Conservation (phyloP, 2,113 vertebrate genomes). For the Vombatus ursinus region DNA sequence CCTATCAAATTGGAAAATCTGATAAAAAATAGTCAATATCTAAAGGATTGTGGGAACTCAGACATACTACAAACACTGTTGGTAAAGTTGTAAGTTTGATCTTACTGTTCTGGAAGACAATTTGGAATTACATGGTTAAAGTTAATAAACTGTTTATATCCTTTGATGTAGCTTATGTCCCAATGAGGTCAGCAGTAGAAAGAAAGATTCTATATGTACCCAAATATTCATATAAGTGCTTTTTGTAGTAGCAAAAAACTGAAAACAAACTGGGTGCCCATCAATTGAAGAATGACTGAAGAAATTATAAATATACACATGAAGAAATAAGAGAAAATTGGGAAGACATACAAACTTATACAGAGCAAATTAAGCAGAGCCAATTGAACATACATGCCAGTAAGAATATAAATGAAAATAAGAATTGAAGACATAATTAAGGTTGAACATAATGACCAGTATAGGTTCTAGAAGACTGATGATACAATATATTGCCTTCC, state of each 20-base stretch:
- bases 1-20: background rate
- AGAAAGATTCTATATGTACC: background rate
- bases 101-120: background rate
- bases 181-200: background rate
- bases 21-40: background rate
- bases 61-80: background rate
- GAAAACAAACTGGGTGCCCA: background rate
- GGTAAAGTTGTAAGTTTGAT: background rate
- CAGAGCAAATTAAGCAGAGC: background rate
- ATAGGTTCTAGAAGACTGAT: background rate
- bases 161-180: background rate
- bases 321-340: background rate
- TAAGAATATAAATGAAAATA: background rate
- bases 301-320: background rate
- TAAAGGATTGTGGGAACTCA: background rate
- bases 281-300: background rate
- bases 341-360: background rate
- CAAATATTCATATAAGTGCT: background rate
- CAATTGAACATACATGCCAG: background rate
- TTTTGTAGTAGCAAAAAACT: background rate
- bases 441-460: background rate
- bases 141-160: background rate
- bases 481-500: background rate
- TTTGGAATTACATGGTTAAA: background rate
- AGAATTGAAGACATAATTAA: background rate